Evolutionary conservation across 1,140 invertebrate genomes (phyloP), one percentile per base, ranked within the genome.

Genomic region (Whitmania pigra): DNA sequence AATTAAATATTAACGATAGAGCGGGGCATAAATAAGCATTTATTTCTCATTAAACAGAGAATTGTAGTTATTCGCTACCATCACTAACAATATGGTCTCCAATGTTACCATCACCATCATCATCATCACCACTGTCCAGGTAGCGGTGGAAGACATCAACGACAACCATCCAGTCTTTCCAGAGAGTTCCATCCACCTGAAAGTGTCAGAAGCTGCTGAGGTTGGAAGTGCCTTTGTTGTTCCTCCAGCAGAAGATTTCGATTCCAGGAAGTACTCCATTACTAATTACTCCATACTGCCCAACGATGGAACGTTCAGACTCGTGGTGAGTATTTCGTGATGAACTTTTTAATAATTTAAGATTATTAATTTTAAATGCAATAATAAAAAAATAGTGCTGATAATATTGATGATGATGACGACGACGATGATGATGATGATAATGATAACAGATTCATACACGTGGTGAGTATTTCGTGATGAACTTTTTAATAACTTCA

Each of bases 161-260:
- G 72, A 73, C 67, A 69, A 73, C 72, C 49, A 67, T 11, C 72
- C 72, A 27, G 67, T 22, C 53, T 73, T 73, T 57, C 67, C 67
- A 40, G 49, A 53, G 31, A 18, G 9, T 25, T 43, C 36, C 22
- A 29, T 73, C 27, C 25, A 40, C 53, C 49, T 57, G 6, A 31
- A 22, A 53, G 31, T 73, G 67, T 71, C 67, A 5, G 72, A 73
- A 53, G 29, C 49, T 17, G 40, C 67, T 20, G 68, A 40, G 53
- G 3, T 36, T 20, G 72, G 72, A 43, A 49, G 36, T 13, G 68
- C 22, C 15, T 70, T 73, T 31, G 40, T 63, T 18, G 43, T 73
- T 15, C 40, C 31, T n/a, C 22, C 67, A 13, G 67, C 72, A 9
- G 17, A 43, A 9, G 72, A 73, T 31, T 27, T 18, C 20, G 73